These are phyloP conservation scores for Todiramphus chloris DNA, from an alignment of 2,113 vertebrate genomes.

Conservation along the genomic window DNA sequence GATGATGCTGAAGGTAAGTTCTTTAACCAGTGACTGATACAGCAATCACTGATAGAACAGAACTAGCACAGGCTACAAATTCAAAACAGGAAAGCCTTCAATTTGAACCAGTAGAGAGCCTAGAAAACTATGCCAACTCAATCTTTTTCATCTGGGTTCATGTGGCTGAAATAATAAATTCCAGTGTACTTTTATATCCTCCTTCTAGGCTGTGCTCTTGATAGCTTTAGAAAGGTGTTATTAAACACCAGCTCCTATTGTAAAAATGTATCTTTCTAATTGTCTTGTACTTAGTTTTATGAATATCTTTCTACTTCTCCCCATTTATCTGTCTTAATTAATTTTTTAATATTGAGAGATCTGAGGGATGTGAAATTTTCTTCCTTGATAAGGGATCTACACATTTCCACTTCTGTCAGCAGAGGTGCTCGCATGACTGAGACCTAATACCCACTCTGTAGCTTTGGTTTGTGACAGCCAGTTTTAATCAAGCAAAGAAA, in stretches of 20 bases:
- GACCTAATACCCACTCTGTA: neutral
- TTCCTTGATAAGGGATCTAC: neutral
- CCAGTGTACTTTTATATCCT: neutral
- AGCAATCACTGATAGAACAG: neutral
- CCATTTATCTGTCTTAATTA: neutral
- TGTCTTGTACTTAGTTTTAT: neutral
- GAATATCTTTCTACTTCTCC: neutral
- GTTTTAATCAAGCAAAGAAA: neutral
- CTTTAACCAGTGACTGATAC: neutral
- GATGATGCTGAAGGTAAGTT: neutral
- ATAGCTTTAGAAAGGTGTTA: neutral
- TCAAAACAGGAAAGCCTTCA: neutral
- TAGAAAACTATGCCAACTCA: neutral
- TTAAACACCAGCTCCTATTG: neutral
- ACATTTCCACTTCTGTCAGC: neutral
- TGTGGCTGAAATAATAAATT: neutral
- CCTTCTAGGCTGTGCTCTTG: neutral
- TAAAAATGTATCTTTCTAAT: neutral
- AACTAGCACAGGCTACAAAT: neutral
- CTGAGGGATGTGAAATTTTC: neutral
- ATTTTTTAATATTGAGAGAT: neutral
- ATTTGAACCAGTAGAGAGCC: neutral
- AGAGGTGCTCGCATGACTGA: neutral
- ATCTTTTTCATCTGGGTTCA: neutral
- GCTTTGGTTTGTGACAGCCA: neutral